Conservation (phyloP, 2,888 invertebrate genomes). For the Lasius platythorax region DNA sequence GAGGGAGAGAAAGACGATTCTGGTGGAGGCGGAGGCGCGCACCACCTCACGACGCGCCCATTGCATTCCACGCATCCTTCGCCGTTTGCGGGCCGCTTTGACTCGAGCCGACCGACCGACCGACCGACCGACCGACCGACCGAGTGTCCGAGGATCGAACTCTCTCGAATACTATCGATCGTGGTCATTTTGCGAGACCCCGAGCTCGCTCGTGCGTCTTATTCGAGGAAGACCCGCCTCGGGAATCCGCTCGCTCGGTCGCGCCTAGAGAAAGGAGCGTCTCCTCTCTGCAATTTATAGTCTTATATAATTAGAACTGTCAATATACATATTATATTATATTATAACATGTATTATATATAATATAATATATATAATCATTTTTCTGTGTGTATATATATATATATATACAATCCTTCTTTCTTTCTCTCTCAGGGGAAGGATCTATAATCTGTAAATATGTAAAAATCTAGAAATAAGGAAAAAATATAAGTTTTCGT, state of each 20-base stretch:
- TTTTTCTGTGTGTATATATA: too few relatives aligned
- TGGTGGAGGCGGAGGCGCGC: slow-evolving; percentile 50
- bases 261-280: background rate
- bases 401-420: background rate
- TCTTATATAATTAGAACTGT: slow-evolving; percentile 9
- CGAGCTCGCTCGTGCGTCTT: background rate
- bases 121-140: slow-evolving; percentile 63
- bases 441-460: too few relatives aligned
- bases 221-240: background rate
- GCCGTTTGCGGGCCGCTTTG: slow-evolving; percentile 80
- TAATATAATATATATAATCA: too few relatives aligned
- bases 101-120: slow-evolving; percentile 64
- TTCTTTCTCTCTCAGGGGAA: background rate
- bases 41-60: slow-evolving; percentile 83
- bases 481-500: background rate
- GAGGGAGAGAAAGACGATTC: slow-evolving; percentile 36
- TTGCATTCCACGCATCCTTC: slow-evolving; percentile 84
- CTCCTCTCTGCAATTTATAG: background rate
- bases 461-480: background rate
- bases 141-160: slow-evolving; percentile 72
- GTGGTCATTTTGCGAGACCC: slow-evolving; percentile 71
- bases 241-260: background rate
- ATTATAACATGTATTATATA: too few relatives aligned
- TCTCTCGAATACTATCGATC: slow-evolving; percentile 74
- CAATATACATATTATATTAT: too few relatives aligned